Percentiles rank a stretch among this genome's conserved stretches.
Evolutionary conservation across 2,888 invertebrate genomes (phyloP).

Genomic region (Malachius bipustulatus): DNA sequence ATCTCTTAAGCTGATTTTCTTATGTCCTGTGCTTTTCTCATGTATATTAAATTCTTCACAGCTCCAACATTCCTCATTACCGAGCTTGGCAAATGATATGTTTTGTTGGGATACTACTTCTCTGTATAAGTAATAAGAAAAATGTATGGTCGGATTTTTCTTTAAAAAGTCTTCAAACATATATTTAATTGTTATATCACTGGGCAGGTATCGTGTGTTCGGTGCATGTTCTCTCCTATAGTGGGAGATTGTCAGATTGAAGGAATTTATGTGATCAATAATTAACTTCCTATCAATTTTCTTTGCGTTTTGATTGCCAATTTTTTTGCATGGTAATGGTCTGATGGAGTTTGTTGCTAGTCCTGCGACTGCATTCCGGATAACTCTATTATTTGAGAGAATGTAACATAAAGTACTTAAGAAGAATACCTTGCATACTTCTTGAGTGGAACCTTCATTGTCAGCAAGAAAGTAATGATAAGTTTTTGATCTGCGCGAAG

Average conservation of each 20-base stretch:
- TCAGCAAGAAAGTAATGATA: neutral
- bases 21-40: slow-evolving; percentile 10
- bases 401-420: slow-evolving; percentile 4
- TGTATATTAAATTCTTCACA: slow-evolving; percentile 18
- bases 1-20: slow-evolving; percentile 11
- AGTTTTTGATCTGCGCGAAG: slow-evolving; percentile 3
- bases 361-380: neutral
- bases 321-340: slow-evolving; percentile 3
- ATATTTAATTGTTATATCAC: slow-evolving; percentile 18
- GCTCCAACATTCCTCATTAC: slow-evolving; percentile 18
- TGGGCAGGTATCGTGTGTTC: slow-evolving; percentile 17
- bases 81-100: slow-evolving; percentile 19
- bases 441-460: slow-evolving; percentile 6
- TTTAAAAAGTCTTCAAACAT: slow-evolving; percentile 19
- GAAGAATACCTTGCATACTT: slow-evolving; percentile 1
- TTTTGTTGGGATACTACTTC: slow-evolving; percentile 15
- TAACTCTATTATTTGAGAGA: slow-evolving; percentile 9
- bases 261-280: slow-evolving; percentile 13
- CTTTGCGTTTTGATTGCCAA: slow-evolving; percentile 3
- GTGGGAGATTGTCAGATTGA: slow-evolving; percentile 17
- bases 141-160: slow-evolving; percentile 14
- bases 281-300: slow-evolving; percentile 8
- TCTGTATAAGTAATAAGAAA: slow-evolving; percentile 19
- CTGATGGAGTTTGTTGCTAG: neutral
- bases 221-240: slow-evolving; percentile 21